A percentile compares a stretch with the other conserved stretches of the same genome.
Evolutionary conservation across 2,888 invertebrate species (phyloP).

Genomic region (Agelastica alni): DNA sequence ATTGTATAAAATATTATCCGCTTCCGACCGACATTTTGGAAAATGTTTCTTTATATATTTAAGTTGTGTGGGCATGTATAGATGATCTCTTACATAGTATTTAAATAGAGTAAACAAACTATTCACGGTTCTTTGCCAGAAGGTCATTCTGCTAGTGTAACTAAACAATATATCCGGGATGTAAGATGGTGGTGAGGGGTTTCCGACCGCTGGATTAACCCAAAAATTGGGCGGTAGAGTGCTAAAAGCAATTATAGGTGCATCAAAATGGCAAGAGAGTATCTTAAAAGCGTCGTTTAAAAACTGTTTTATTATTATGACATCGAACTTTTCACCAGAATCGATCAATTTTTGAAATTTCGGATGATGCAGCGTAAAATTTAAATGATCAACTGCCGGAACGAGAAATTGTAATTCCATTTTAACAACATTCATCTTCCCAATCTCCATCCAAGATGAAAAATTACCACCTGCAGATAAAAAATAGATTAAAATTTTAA

Average conservation of each 20-base stretch:
- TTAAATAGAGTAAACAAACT: background rate
- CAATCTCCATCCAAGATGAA: background rate
- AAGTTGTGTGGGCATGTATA: conserved; percentile 16
- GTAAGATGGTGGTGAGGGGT: conserved; percentile 58
- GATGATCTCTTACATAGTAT: background rate
- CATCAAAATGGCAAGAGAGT: conserved; percentile 50
- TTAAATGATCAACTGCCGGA: background rate
- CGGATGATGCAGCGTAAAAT: conserved; percentile 7
- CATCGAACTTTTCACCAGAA: conserved; percentile 49
- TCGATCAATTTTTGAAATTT: background rate
- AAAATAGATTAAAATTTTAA: background rate
- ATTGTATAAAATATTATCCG: conserved; percentile 42
- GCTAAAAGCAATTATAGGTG: conserved; percentile 52
- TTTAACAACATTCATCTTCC: background rate
- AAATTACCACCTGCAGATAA: background rate
- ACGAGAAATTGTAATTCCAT: no score
- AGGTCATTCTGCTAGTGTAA: conserved; percentile 56
- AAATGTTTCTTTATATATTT: conserved; percentile 41
- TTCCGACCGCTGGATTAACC: conserved; percentile 53
- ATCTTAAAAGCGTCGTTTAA: conserved; percentile 58
- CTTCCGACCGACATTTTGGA: conserved; percentile 38
- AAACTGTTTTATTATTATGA: conserved; percentile 58
- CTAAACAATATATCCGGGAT: conserved; percentile 57
- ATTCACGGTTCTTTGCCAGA: conserved; percentile 56
- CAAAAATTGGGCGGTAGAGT: conserved; percentile 56